phyloP scores from a whole-genome alignment of 2,113 vertebrate species.

The Hiodon alosoides region DNA sequence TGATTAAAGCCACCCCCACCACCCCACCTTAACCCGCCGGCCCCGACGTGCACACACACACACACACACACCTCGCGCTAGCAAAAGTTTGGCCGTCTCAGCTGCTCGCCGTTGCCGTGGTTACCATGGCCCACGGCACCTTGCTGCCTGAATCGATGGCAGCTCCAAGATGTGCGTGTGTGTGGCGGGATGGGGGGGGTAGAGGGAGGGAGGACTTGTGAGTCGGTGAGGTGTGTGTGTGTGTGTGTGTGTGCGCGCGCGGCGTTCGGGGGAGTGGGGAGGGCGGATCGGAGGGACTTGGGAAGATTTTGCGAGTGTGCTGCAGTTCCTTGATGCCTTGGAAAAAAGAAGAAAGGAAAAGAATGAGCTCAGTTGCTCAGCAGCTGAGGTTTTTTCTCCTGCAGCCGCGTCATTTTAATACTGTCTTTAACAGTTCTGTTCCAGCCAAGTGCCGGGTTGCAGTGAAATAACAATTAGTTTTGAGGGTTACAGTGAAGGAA shows the following conservation, averaged over 20 bases:
- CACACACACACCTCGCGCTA: slow-evolving; percentile 23
- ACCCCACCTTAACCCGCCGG: slow-evolving; percentile 20
- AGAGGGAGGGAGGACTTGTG: too few relatives aligned
- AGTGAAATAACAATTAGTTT: slow-evolving; percentile 16
- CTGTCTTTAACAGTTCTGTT: slow-evolving; percentile 13
- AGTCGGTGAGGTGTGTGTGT: slow-evolving; percentile 7
- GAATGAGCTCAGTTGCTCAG: background rate
- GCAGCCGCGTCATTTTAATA: background rate
- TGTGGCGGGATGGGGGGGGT: slow-evolving; percentile 31
- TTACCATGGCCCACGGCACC: slow-evolving; percentile 68
- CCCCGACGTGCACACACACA: slow-evolving; percentile 34
- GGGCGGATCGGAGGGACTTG: slow-evolving; percentile 17
- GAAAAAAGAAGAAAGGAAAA: background rate
- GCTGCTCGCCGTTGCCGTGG: slow-evolving; percentile 64
- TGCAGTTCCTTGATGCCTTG: slow-evolving; percentile 24
- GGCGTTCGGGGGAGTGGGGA: background rate
- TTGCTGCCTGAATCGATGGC: slow-evolving; percentile 67
- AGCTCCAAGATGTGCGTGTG: slow-evolving; percentile 41
- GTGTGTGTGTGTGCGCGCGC: slow-evolving; percentile 6
- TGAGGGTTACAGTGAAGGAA: background rate
- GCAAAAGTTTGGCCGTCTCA: slow-evolving; percentile 63
- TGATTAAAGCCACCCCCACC: slow-evolving; percentile 16
- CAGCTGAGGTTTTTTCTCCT: background rate
- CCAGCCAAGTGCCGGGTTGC: slow-evolving; percentile 14
- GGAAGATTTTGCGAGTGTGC: slow-evolving; percentile 26